phyloP scores from a whole-genome alignment of 2,113 vertebrate genomes.

The Amblyopsis rosae region DNA sequence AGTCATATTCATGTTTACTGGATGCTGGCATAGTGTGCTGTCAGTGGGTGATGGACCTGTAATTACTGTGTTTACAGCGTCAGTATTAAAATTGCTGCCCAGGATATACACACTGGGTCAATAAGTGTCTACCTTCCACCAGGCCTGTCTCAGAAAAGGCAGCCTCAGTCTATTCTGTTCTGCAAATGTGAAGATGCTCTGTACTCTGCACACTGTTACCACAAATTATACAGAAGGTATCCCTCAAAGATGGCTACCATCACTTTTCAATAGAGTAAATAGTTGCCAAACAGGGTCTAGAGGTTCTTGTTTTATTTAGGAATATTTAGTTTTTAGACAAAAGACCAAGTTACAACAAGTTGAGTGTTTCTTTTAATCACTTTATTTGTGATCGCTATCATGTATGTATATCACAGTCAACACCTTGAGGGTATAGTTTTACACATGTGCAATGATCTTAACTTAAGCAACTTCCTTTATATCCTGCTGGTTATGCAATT shows the following conservation, averaged over 20 bases:
- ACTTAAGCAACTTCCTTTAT: constrained; percentile 30
- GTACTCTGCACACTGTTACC: background rate
- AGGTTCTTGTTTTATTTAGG: constrained; percentile 15
- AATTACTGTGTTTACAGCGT: constrained; percentile 45
- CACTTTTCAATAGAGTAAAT: constrained; percentile 15
- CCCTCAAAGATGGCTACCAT: constrained; percentile 17
- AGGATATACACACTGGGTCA: constrained; percentile 2
- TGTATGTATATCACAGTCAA: constrained; percentile 9
- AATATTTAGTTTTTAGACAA: background rate
- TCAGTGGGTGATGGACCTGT: constrained; percentile 20
- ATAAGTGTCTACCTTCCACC: background rate
- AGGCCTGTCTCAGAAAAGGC: background rate
- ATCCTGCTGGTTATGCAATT: constrained; percentile 32
- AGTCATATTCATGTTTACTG: constrained; percentile 44
- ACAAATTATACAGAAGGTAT: background rate
- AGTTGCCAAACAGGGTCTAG: constrained; percentile 11
- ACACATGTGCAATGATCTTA: constrained; percentile 65
- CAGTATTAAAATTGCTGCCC: constrained; percentile 18
- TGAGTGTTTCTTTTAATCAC: constrained; percentile 9
- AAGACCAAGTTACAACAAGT: constrained; percentile 15
- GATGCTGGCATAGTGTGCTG: constrained; percentile 6
- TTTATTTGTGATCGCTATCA: constrained; percentile 42
- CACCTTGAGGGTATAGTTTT: background rate
- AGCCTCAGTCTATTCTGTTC: background rate
- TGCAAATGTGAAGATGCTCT: constrained; percentile 17